Percentiles rank a stretch among this genome's conserved stretches.
These are phyloP conservation scores for Caretta caretta DNA, from an alignment of 2,113 vertebrate species.

Conservation along the genomic window DNA sequence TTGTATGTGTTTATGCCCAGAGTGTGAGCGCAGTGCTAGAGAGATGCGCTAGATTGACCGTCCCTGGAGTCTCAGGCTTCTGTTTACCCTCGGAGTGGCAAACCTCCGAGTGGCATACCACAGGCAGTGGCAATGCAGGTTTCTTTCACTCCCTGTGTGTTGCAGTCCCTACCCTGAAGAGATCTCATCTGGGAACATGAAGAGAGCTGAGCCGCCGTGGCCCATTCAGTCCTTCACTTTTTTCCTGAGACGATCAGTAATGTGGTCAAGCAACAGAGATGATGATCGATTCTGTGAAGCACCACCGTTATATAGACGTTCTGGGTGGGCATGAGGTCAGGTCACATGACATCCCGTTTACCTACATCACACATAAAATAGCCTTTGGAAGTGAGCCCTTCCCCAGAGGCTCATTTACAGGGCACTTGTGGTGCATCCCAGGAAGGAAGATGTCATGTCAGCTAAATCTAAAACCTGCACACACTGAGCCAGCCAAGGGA, in stretches of 20 bases:
- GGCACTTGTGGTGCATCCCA: neutral
- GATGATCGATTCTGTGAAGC: neutral
- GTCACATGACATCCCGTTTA: neutral
- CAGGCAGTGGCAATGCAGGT: neutral
- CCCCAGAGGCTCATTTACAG: neutral
- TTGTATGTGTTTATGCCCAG: neutral
- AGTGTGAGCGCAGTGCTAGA: neutral
- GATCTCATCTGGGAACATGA: neutral
- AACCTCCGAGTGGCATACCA: neutral
- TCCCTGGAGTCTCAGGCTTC: neutral
- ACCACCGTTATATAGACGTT: neutral
- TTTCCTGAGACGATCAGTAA: neutral
- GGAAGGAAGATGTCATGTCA: neutral
- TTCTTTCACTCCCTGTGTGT: neutral
- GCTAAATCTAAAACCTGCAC: neutral
- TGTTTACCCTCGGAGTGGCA: neutral
- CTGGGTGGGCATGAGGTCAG: neutral
- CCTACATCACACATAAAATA: neutral
- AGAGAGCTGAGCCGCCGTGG: neutral
- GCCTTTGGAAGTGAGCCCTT: neutral
- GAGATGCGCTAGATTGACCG: neutral
- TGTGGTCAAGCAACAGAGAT: neutral
- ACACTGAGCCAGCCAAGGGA: neutral
- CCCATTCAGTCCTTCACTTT: neutral
- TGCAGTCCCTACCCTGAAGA: neutral